These are phyloP conservation scores for Sebastiscus tertius DNA, from an alignment of 2,797 vertebrate species.

Conservation along the genomic window DNA sequence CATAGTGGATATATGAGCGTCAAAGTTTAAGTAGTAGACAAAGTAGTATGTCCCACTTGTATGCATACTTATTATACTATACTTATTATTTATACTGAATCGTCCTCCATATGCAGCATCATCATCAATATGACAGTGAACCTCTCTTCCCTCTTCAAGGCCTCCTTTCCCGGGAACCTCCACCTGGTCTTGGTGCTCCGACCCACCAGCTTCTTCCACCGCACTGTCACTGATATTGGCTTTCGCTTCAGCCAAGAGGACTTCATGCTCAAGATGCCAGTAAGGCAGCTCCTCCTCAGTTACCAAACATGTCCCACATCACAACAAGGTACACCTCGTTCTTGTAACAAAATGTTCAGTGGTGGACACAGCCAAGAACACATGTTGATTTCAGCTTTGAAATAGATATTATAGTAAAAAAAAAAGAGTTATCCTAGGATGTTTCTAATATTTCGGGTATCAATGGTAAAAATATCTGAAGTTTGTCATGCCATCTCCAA, in stretches of 20 bases:
- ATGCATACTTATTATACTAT: neutral
- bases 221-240: conserved; percentile 95
- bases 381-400: neutral
- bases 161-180: conserved; percentile 94
- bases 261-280: conserved; percentile 96
- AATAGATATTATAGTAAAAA: neutral
- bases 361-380: conserved; percentile 25
- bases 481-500: neutral
- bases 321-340: conserved; percentile 53
- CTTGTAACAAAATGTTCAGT: conserved; percentile 38
- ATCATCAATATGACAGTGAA: neutral
- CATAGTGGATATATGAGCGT: too few relatives aligned
- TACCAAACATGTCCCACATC: conserved; percentile 69
- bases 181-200: conserved; percentile 96
- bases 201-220: conserved; percentile 95
- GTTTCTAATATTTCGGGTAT: neutral
- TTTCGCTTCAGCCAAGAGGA: conserved; percentile 98
- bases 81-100: neutral
- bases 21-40: too few relatives aligned
- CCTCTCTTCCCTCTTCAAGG: conserved; percentile 72
- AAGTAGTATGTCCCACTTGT: too few relatives aligned
- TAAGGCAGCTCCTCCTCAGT: conserved; percentile 78
- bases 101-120: neutral
- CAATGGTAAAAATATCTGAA: neutral
- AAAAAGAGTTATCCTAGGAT: neutral